These are phyloP conservation scores for Sminthurides bifidus DNA, from an alignment of 1,140 invertebrate genomes.

Conservation along the genomic window DNA sequence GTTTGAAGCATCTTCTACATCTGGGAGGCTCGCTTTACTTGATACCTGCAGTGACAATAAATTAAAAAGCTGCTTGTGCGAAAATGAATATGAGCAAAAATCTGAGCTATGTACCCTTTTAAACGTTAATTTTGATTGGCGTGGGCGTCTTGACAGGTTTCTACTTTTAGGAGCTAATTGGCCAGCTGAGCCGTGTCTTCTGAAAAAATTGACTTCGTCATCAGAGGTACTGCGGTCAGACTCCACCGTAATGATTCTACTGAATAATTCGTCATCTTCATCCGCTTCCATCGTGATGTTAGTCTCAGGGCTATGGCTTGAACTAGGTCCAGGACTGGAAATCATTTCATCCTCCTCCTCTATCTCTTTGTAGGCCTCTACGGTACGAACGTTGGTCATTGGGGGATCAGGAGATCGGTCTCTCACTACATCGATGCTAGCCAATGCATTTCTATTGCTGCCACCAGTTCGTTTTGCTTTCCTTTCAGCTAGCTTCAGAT, in stretches of 20 bases:
- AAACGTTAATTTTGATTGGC: too few species aligned
- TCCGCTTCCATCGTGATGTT: not conserved
- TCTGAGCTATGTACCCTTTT: too few species aligned
- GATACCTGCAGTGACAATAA: too few species aligned
- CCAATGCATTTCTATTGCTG: conserved; percentile 9
- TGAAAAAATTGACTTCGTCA: too few species aligned
- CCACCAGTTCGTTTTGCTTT: conserved; percentile 1
- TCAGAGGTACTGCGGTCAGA: not conserved
- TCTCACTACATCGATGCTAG: conserved; percentile 4
- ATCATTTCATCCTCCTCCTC: not conserved
- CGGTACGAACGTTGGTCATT: not conserved
- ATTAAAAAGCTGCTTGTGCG: too few species aligned
- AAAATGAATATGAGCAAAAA: too few species aligned
- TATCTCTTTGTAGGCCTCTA: not conserved
- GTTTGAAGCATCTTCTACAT: too few species aligned
- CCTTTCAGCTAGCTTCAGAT: conserved; percentile 9
- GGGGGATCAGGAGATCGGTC: not conserved
- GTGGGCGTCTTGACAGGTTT: too few species aligned
- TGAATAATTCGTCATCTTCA: too few species aligned
- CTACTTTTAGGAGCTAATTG: too few species aligned
- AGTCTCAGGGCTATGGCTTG: not conserved
- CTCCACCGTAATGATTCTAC: not conserved
- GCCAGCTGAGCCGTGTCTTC: too few species aligned
- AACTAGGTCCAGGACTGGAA: not conserved
- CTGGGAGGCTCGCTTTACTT: too few species aligned